Conservation (phyloP, 1,140 invertebrate genomes). For the Cotesia vestalis region DNA sequence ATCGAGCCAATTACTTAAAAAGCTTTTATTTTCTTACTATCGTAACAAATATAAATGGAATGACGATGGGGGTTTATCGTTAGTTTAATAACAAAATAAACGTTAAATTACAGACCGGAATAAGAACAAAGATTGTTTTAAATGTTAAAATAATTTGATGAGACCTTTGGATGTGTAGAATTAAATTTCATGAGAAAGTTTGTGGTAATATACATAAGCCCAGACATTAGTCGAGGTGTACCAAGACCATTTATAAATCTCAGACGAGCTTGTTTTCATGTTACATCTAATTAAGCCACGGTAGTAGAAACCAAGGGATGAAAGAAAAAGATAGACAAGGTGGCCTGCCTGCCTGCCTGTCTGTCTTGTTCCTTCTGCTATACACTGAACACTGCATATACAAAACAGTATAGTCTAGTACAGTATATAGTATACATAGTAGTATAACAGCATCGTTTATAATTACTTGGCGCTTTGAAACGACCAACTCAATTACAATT, state of each 20-base stretch:
- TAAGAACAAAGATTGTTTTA: too few species aligned
- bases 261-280: slow-evolving; percentile 32
- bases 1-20: too few species aligned
- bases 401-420: too few species aligned
- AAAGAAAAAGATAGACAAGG: background rate
- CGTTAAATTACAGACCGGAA: too few species aligned
- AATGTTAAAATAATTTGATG: too few species aligned
- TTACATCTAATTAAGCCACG: slow-evolving; percentile 40
- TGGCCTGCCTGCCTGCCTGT: slow-evolving; percentile 10
- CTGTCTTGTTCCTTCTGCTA: slow-evolving; percentile 2
- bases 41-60: too few species aligned
- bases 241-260: slow-evolving; percentile 20
- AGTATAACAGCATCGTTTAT: slow-evolving; percentile 41
- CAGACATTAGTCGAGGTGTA: background rate
- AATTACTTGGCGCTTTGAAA: slow-evolving; percentile 45
- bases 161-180: background rate
- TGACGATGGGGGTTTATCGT: too few species aligned
- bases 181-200: slow-evolving; percentile 4
- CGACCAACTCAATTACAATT: slow-evolving; percentile 43
- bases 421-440: slow-evolving; percentile 10
- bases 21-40: too few species aligned
- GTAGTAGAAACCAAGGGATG: slow-evolving; percentile 25
- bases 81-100: too few species aligned
- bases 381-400: background rate
- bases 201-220: background rate